These are phyloP conservation scores for Drosophila pseudotakahashii DNA, from an alignment of 2,888 invertebrate species.

Conservation along the genomic window DNA sequence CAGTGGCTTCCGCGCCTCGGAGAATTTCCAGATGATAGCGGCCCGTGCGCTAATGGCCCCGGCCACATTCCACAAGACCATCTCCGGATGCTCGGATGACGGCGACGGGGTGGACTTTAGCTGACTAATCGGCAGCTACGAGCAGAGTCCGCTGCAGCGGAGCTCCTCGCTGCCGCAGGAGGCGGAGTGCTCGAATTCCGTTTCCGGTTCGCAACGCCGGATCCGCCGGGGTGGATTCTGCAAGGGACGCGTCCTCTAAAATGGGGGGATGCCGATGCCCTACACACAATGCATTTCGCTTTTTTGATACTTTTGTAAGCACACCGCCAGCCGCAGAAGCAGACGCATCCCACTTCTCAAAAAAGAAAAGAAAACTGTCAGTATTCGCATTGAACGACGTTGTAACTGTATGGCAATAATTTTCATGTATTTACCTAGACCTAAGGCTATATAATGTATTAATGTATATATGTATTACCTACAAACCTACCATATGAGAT, in stretches of 20 bases:
- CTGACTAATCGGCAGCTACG: conserved; percentile 82
- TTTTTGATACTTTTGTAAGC: conserved; percentile 60
- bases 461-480: conserved; percentile 4
- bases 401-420: conserved; percentile 82
- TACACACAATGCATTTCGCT: conserved; percentile 51
- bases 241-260: conserved; percentile 69
- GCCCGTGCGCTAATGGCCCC: conserved; percentile 83
- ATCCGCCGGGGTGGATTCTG: conserved; percentile 79
- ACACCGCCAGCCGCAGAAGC: conserved; percentile 19
- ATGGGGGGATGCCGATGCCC: conserved; percentile 6
- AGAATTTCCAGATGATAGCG: conserved; percentile 84
- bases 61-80: conserved; percentile 84
- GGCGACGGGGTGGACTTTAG: conserved; percentile 82
- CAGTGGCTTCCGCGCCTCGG: conserved; percentile 84
- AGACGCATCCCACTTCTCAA: conserved; percentile 7
- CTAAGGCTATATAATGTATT: conserved; percentile 55
- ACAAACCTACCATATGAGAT: conserved; percentile 18
- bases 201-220: conserved; percentile 48
- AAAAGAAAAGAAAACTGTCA: conserved; percentile 29
- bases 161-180: conserved; percentile 75
- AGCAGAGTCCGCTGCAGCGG: conserved; percentile 69
- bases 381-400: conserved; percentile 78
- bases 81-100: conserved; percentile 83
- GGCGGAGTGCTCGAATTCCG: conserved; percentile 23
- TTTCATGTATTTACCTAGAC: conserved; percentile 72